These are phyloP conservation scores for Ellobius talpinus DNA, from an alignment of 2,113 vertebrate genomes.

Conservation along the genomic window DNA sequence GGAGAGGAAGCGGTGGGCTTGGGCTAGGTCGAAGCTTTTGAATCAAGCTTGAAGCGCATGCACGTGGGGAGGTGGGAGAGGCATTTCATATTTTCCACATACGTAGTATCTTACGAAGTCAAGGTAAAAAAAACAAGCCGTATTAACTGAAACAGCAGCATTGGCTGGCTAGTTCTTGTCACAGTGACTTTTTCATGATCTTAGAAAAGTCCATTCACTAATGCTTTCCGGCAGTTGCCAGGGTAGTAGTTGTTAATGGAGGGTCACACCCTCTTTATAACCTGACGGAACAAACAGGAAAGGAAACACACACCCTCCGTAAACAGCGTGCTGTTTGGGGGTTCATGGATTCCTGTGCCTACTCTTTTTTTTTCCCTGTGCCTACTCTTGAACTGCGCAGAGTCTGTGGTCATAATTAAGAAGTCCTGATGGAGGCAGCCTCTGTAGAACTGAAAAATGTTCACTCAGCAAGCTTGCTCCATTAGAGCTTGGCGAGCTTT, in stretches of 20 bases:
- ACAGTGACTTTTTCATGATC: slow-evolving; percentile 8
- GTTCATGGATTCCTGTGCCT: not conserved
- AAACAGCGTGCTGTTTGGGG: not conserved
- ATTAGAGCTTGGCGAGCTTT: not conserved
- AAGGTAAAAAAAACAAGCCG: slow-evolving; percentile 5
- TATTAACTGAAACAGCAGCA: not conserved
- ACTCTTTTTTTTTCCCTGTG: not conserved
- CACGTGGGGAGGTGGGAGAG: not conserved
- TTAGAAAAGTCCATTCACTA: slow-evolving; percentile 3
- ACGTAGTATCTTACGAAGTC: not conserved
- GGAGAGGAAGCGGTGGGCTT: not conserved
- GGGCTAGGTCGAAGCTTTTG: not conserved
- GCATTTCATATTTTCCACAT: not conserved
- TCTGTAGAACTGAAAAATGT: not conserved
- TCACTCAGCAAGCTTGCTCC: not conserved
- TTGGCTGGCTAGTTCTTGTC: not conserved
- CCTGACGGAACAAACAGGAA: not conserved
- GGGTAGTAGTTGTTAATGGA: slow-evolving; percentile 15
- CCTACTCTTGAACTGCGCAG: not conserved
- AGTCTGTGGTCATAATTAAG: not conserved
- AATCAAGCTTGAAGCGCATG: not conserved
- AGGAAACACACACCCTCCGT: not conserved
- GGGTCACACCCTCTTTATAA: slow-evolving; percentile 40
- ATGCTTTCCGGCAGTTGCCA: not conserved
- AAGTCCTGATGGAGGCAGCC: too few species aligned